These are phyloP conservation scores for Aphelocoma coerulescens DNA, from an alignment of 2,113 vertebrate species.

Conservation along the genomic window DNA sequence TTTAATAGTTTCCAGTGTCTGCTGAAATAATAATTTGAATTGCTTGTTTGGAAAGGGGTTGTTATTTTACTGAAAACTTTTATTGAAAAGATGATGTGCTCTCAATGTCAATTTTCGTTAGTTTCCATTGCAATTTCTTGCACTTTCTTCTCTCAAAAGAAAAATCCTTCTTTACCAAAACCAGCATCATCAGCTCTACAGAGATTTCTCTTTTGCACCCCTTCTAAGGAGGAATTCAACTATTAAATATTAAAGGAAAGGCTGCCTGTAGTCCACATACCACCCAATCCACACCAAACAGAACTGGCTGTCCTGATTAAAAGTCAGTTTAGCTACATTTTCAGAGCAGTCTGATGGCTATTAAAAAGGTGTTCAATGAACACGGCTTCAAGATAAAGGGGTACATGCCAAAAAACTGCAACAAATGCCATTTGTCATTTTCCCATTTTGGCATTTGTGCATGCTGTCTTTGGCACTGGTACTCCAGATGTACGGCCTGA, in stretches of 20 bases:
- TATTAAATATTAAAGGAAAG: neutral
- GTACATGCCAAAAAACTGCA: neutral
- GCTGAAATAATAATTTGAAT: neutral
- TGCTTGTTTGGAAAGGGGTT: neutral
- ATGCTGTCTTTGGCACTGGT: neutral
- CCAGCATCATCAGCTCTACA: neutral
- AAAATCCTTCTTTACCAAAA: neutral
- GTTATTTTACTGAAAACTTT: neutral
- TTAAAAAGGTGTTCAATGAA: neutral
- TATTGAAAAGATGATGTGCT: neutral
- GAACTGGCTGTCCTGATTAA: neutral
- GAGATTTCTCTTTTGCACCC: neutral
- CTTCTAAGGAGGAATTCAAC: neutral
- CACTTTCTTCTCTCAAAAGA: neutral
- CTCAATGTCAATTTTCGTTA: neutral
- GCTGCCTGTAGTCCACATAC: neutral
- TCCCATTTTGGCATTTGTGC: neutral
- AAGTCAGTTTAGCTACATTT: neutral
- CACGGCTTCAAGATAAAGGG: neutral
- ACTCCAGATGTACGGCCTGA: neutral
- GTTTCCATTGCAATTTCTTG: neutral
- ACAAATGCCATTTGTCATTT: neutral
- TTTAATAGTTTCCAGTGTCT: neutral
- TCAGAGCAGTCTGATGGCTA: neutral
- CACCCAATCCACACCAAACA: neutral